Percentiles rank a stretch among this genome's conserved stretches.
Conservation (phyloP, 2,888 invertebrate genomes). For the Volucella inflata region DNA sequence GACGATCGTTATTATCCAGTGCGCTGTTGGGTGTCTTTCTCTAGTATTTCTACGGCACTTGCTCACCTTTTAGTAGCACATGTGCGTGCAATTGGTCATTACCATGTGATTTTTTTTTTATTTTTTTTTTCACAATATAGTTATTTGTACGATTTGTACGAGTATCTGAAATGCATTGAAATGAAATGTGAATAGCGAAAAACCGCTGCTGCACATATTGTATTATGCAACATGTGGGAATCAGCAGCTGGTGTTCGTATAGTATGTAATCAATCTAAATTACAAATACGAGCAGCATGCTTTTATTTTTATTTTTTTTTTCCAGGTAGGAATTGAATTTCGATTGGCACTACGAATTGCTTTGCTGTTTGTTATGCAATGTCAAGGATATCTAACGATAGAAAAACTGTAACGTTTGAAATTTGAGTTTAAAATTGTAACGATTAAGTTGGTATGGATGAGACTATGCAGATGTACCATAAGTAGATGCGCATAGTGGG, state of each 20-base stretch:
- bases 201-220: background rate
- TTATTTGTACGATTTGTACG: constrained; percentile 2
- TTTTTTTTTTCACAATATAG: background rate
- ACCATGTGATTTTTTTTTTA: background rate
- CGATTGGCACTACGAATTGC: background rate
- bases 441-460: background rate
- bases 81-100: constrained; percentile 39
- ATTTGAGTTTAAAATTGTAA: background rate
- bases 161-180: constrained; percentile 30
- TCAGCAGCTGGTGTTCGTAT: background rate
- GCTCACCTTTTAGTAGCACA: constrained; percentile 44
- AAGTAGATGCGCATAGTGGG: too few relatives aligned
- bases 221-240: constrained; percentile 19
- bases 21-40: constrained; percentile 22
- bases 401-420: background rate
- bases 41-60: constrained; percentile 28
- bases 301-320: constrained; percentile 9
- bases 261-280: constrained; percentile 37
- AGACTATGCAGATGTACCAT: background rate
- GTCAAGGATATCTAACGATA: constrained; percentile 7
- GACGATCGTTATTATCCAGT: background rate
- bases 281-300: background rate
- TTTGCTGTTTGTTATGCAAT: constrained; percentile 25
- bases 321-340: background rate
- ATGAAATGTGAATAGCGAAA: background rate